Percentiles rank a stretch among this genome's conserved stretches.
Evolutionary conservation across 2,888 invertebrate genomes (phyloP).

Genomic region (Entomobrya proxima): DNA sequence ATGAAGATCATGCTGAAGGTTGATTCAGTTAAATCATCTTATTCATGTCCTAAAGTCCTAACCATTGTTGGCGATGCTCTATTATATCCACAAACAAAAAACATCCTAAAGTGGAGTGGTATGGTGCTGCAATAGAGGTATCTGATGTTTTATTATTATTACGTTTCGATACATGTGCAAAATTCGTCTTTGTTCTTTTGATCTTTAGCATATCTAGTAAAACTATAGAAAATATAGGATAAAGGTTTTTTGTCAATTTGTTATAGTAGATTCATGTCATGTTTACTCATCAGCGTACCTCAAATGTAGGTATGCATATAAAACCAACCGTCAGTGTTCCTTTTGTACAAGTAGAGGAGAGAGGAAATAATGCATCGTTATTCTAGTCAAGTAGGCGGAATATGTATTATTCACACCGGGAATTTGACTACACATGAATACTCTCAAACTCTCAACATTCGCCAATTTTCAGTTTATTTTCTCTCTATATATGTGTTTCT

Average conservation of each 20-base stretch:
- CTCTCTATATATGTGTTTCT: neutral
- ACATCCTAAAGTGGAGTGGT: neutral
- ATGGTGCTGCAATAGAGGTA: neutral
- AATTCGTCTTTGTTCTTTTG: neutral
- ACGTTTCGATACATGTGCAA: neutral
- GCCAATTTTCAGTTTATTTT: too few relatives aligned
- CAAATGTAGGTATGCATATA: neutral
- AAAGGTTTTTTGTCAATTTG: constrained; percentile 13
- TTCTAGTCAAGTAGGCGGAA: constrained; percentile 47
- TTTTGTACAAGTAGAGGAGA: neutral
- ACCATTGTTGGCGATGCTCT: too few relatives aligned
- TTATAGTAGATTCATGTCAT: neutral
- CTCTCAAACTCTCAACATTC: neutral
- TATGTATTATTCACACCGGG: constrained; percentile 59
- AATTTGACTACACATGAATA: constrained; percentile 13
- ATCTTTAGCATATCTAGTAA: neutral
- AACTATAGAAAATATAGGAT: neutral
- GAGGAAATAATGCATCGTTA: constrained; percentile 10
- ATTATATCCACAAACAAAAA: too few relatives aligned
- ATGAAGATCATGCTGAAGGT: constrained; percentile 32
- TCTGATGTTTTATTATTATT: neutral
- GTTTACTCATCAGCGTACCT: neutral
- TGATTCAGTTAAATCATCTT: neutral
- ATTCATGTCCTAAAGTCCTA: neutral
- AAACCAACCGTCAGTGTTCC: neutral